Evolutionary conservation across 2,888 invertebrate genomes (phyloP), one percentile per base, ranked within the genome.

Genomic region (Tipula unca): DNA sequence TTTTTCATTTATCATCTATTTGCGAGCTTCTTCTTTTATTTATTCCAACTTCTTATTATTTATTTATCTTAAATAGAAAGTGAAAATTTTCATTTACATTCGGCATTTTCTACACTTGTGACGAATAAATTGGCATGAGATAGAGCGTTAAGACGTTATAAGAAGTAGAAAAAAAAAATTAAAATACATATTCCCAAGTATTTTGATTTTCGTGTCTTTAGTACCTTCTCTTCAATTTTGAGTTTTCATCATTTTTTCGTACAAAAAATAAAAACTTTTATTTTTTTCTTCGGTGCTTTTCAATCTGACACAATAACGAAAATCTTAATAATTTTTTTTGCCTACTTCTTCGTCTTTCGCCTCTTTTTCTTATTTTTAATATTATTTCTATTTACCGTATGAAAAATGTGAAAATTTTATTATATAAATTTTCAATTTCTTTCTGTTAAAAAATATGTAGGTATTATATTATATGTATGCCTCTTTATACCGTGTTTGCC

Each of bases 221-320:
- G 69, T 69, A 69, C 69, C 69, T 69, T 69, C 69, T 69, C 69
- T 69, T 69, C 69, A 69, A 69, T 69, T 69, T 69, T 69, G 69
- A 69, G 69, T 69, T 69, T 69, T 69, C 10, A 25, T 69, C 69
- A 69, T 69, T 25, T 69, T 69, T 69, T 25, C 69, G 69, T 69
- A 69, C 69, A 13, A 69, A 69, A 69, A 20, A 10, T 17, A 17
- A 48, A 5, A 17, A 17, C 5, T 17, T 48, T 48, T 48, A 17
- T 17, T 69, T 69, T 20, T 69, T 8, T 69, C 10, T 25, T 69
- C 48, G 25, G 10, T 25, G 69, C 69, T 69, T 69, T 69, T 69
- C 69, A 69, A 69, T 69, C 69, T 69, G 69, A 69, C 69, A 69
- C 69, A 69, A 69, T 69, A 69, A 69, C 69, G 69, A 20, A 69